These are phyloP conservation scores for Cybosia mesomella DNA, from an alignment of 2,888 invertebrate genomes.

Conservation along the genomic window DNA sequence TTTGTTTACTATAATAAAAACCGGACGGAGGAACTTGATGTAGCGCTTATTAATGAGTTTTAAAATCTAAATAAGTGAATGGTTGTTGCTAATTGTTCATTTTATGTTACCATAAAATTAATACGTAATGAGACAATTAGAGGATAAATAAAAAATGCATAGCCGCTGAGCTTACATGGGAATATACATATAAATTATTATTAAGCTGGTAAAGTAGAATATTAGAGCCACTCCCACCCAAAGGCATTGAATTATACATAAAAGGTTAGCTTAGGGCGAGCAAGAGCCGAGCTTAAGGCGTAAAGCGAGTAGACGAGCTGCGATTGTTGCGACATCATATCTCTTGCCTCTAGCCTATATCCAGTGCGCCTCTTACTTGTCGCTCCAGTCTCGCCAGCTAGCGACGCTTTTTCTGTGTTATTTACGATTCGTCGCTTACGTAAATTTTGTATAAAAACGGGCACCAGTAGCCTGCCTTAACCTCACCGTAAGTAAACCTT, in stretches of 20 bases:
- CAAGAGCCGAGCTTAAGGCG: background rate
- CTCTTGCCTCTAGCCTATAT: too few species aligned
- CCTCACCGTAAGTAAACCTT: too few species aligned
- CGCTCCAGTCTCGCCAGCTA: too few species aligned
- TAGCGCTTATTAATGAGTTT: background rate
- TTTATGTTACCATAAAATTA: background rate
- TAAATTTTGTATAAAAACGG: too few species aligned
- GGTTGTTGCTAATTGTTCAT: background rate
- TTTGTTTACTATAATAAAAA: too few species aligned
- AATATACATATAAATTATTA: background rate
- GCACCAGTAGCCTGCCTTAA: too few species aligned
- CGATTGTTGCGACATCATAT: too few species aligned
- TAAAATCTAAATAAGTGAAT: background rate
- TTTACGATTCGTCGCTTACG: too few species aligned
- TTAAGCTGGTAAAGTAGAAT: background rate
- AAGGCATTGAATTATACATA: background rate
- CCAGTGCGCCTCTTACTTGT: too few species aligned
- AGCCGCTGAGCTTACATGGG: background rate
- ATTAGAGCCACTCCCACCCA: background rate
- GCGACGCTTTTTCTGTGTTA: too few species aligned
- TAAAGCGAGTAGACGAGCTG: too few species aligned
- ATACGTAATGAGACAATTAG: background rate
- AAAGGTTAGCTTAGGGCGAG: too few species aligned
- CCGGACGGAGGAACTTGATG: background rate
- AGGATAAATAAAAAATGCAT: background rate